Evolutionary conservation across 2,888 invertebrate species (phyloP).

Genomic region (Rhagonycha fulva): DNA sequence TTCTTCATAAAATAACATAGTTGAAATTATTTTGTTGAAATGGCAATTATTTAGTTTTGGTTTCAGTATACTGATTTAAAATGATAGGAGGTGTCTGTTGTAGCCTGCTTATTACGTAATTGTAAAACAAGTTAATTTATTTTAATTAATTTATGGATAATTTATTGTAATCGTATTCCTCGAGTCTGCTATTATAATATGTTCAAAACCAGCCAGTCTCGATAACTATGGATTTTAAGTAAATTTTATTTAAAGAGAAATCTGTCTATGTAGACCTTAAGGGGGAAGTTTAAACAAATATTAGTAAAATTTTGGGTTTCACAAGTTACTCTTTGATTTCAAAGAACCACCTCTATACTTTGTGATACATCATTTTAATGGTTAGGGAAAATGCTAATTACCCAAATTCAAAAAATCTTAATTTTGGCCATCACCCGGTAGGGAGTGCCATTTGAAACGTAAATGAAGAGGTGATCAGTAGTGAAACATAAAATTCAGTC

Average conservation of each 20-base stretch:
- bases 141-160: neutral
- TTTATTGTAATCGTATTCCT: neutral
- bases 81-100: neutral
- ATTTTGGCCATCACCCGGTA: no score
- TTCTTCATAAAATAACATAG: neutral
- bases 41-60: neutral
- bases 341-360: no score
- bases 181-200: neutral
- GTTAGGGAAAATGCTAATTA: no score
- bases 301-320: neutral
- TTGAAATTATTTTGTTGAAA: neutral
- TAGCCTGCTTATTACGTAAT: neutral
- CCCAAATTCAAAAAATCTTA: no score
- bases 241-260: no score
- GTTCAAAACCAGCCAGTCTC: no score
- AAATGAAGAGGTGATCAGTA: no score
- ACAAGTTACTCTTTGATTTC: neutral
- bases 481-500: neutral
- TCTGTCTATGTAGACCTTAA: no score
- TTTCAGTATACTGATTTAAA: neutral
- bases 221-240: no score
- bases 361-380: no score
- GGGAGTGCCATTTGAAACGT: no score
- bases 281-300: no score
- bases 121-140: neutral